A percentile compares a stretch with the other conserved stretches of the same genome.
These are phyloP conservation scores for Dendrocopos noguchii DNA, from an alignment of 2,113 vertebrate genomes.

Conservation along the genomic window DNA sequence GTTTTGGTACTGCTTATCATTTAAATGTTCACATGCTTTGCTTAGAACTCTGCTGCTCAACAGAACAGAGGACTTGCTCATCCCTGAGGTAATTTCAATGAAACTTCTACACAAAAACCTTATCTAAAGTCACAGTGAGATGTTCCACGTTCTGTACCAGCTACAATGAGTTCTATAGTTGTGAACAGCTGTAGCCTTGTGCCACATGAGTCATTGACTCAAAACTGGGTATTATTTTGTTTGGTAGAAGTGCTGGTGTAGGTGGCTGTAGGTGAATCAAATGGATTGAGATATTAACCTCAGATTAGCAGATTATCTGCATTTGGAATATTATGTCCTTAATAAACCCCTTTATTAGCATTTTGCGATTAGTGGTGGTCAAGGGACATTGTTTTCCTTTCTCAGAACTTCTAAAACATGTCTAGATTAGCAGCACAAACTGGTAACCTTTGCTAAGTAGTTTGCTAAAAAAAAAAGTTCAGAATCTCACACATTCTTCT, in stretches of 20 bases:
- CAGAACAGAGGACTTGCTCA: background rate
- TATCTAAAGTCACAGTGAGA: background rate
- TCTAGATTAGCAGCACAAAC: background rate
- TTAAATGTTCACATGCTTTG: background rate
- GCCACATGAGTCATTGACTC: background rate
- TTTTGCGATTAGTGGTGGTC: background rate
- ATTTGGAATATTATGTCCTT: background rate
- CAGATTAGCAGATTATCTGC: background rate
- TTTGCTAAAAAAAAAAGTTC: background rate
- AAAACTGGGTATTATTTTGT: background rate
- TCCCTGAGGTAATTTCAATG: background rate
- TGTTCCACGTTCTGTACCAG: background rate
- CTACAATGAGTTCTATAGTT: too few relatives aligned
- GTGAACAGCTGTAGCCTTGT: fast-evolving
- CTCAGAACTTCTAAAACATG: background rate
- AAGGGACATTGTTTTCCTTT: background rate
- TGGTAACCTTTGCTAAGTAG: background rate
- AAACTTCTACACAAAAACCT: background rate
- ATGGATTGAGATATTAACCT: background rate
- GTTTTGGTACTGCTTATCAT: background rate
- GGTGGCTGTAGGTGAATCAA: background rate
- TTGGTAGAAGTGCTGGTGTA: background rate
- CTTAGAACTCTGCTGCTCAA: background rate
- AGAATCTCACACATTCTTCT: background rate
- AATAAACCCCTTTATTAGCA: background rate